Evolutionary conservation across 2,113 vertebrate genomes (phyloP), one percentile per base, ranked within the genome.

Genomic region (Burhinus oedicnemus): DNA sequence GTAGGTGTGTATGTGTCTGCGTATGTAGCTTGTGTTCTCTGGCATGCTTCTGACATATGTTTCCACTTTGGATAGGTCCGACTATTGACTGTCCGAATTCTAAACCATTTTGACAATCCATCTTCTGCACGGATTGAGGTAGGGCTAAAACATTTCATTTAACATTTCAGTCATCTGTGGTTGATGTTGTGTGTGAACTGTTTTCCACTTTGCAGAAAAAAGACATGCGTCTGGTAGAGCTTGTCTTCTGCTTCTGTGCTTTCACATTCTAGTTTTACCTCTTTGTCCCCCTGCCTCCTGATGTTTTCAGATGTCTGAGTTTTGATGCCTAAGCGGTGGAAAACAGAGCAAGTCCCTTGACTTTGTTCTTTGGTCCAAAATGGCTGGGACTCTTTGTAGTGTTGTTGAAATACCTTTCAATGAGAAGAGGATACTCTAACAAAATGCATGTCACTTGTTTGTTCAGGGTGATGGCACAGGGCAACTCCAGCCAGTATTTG

Each of bases 51-150:
- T 95, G 76, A 96, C 42, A 2, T 22, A 3, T 29, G 10, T 62
- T 95, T 96, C 77, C 65, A 21, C 85, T 83, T 66, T 76, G 26
- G 64, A 70, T 94, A 99, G 99, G 98, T 99, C 89, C 99, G 99
- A 13, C 98, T 99, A 8, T 96, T 99, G 95, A 99, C 99, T 9
- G 68, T 99, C 96, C 98, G 99, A 96, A 99, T 99, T 94, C 98
- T 99, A 94, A 99, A 98, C 81, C 99, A 99, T 94, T 99, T 99
- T 97, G 98, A 99, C 83, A 97, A 98, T 34, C 96, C 76, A 21
- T 98, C 99, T 97, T 97, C 98, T 6, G 60, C 95, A 32, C 86
- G 90, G 52, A 23, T 87, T n/a, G 98, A 99, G 99, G 99, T 99
- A 98, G 52, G 91, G 49, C 79, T 97, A 36, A 55, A 89, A 40